phyloP scores from a whole-genome alignment of 2,888 invertebrate species.

The Ptilodon capucinus region DNA sequence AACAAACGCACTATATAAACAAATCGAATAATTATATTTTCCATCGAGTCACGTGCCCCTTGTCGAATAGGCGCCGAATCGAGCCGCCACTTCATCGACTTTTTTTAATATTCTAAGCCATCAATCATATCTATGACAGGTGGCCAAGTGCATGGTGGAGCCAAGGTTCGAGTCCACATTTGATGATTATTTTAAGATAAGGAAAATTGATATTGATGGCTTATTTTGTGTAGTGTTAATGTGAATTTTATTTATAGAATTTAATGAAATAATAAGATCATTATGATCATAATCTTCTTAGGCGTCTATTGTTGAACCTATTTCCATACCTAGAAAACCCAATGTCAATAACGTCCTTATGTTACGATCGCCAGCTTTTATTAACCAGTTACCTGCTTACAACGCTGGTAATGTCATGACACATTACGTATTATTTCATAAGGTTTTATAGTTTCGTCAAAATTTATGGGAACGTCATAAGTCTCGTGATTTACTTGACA shows the following conservation, averaged over 20 bases:
- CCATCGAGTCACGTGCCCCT: conserved; percentile 48
- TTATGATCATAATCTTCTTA: no score
- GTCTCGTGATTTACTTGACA: no score
- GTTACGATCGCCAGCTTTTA: no score
- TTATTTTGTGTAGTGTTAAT: conserved; percentile 5
- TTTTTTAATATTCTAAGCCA: conserved; percentile 67
- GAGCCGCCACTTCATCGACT: conserved; percentile 68
- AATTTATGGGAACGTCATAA: no score
- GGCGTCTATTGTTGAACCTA: no score
- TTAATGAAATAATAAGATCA: background rate
- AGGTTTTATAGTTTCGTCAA: no score
- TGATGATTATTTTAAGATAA: conserved; percentile 38
- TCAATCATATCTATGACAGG: conserved; percentile 66
- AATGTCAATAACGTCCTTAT: no score
- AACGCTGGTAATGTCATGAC: no score
- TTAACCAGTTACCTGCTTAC: no score
- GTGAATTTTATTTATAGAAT: background rate
- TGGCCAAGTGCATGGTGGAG: conserved; percentile 53
- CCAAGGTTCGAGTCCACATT: conserved; percentile 39
- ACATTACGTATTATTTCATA: no score
- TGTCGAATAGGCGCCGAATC: conserved; percentile 48
- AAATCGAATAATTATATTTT: conserved; percentile 30
- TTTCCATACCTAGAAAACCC: no score
- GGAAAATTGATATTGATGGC: conserved; percentile 30
- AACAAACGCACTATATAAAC: background rate